Evolutionary conservation across 2,113 vertebrate species (phyloP).

Genomic region (Amazona guildingii): DNA sequence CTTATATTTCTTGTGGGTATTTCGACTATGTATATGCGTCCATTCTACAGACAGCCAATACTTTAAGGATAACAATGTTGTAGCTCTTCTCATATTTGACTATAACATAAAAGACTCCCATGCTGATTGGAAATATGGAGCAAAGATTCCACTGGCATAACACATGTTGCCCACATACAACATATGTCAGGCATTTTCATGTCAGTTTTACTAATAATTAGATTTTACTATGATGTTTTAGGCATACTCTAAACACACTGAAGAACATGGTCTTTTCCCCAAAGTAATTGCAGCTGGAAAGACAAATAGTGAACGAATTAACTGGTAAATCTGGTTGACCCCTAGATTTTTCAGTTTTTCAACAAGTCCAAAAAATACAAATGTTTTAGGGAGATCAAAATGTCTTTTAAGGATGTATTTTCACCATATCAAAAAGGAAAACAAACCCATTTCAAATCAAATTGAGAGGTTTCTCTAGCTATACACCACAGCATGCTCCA

Average conservation of each 20-base stretch:
- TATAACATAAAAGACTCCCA: background rate
- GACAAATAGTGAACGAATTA: conserved; percentile 9
- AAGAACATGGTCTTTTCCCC: background rate
- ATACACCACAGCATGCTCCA: background rate
- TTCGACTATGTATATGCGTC: background rate
- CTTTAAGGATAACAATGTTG: background rate
- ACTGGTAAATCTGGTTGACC: background rate
- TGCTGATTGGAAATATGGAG: background rate
- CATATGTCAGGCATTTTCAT: background rate
- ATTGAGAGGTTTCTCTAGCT: background rate
- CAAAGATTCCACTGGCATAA: background rate
- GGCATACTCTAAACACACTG: background rate
- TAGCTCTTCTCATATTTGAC: background rate
- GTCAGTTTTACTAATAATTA: conserved; percentile 12
- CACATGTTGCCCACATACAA: background rate
- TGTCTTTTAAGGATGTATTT: background rate
- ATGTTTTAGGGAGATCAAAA: background rate
- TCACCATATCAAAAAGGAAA: background rate
- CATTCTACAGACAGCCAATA: background rate
- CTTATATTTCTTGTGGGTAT: background rate
- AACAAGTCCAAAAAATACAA: conserved; percentile 12
- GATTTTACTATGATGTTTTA: background rate
- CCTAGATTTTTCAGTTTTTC: background rate
- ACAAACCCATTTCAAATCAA: background rate
- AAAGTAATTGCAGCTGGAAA: conserved; percentile 12